Evolutionary conservation across 2,113 vertebrate genomes (phyloP).

Genomic region (Percina caprodes): DNA sequence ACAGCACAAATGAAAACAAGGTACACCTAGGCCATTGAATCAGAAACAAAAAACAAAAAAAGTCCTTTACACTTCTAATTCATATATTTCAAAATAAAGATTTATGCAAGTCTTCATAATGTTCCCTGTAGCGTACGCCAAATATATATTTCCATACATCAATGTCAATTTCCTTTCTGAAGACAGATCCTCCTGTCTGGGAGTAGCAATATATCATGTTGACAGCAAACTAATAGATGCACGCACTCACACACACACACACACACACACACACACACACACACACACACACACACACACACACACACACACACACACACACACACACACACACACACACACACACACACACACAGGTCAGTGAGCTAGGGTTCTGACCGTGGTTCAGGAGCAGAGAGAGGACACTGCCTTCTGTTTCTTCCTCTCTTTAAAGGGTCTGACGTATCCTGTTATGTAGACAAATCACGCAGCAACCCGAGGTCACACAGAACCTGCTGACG

Average conservation of each 20-base stretch:
- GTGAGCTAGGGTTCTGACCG: constrained; percentile 6
- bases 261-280: neutral
- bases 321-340: neutral
- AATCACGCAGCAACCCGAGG: constrained; percentile 35
- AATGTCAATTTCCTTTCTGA: neutral
- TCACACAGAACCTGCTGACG: constrained; percentile 54
- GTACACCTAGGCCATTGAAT: too few relatives aligned
- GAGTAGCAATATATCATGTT: constrained; percentile 4
- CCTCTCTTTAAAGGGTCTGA: constrained; percentile 31
- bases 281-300: neutral
- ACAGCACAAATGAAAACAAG: too few relatives aligned
- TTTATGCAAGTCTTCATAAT: neutral
- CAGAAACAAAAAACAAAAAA: too few relatives aligned
- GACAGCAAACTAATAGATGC: constrained; percentile 1
- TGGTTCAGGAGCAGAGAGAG: neutral
- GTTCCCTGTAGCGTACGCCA: neutral
- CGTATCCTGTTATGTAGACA: constrained; percentile 63
- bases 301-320: too few relatives aligned
- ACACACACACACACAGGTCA: constrained; percentile 10
- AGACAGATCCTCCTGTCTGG: constrained; percentile 7
- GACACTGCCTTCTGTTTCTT: constrained; percentile 25
- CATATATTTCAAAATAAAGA: neutral
- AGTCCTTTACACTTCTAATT: neutral
- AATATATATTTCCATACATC: neutral
- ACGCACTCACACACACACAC: too few relatives aligned